Percentiles rank a stretch among this genome's conserved stretches.
These are phyloP conservation scores for Nebria brevicollis DNA, from an alignment of 2,888 invertebrate genomes.

Conservation along the genomic window DNA sequence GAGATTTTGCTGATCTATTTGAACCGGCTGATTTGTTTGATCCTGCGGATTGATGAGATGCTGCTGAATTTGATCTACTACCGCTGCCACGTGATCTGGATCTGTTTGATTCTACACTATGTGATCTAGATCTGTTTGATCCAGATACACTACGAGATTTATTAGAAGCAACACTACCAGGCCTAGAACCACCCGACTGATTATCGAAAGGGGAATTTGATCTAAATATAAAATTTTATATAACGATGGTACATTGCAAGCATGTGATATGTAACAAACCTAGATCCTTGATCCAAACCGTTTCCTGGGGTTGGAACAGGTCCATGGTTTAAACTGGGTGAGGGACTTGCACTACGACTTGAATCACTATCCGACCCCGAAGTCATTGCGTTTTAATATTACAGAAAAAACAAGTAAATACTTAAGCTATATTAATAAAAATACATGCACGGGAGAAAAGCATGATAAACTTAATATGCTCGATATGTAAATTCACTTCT, in stretches of 20 bases:
- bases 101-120: slow-evolving; percentile 43
- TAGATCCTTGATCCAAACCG: slow-evolving; percentile 56
- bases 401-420: no score
- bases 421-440: no score
- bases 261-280: slow-evolving; percentile 57
- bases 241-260: slow-evolving; percentile 48
- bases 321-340: slow-evolving; percentile 59
- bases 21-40: slow-evolving; percentile 52
- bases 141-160: slow-evolving; percentile 48
- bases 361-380: slow-evolving; percentile 66
- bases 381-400: slow-evolving; percentile 18
- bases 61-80: slow-evolving; percentile 46
- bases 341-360: slow-evolving; percentile 62
- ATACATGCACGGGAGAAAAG: no score
- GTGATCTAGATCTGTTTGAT: slow-evolving; percentile 48
- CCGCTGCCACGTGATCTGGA: slow-evolving; percentile 33
- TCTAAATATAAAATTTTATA: slow-evolving; percentile 38
- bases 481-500: no score
- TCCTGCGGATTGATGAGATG: slow-evolving; percentile 41
- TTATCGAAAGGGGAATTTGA: slow-evolving; percentile 48
- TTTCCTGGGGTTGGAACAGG: slow-evolving; percentile 62
- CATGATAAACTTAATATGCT: no score
- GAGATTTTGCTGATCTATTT: slow-evolving; percentile 48
- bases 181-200: slow-evolving; percentile 26
- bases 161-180: slow-evolving; percentile 45